Evolutionary conservation across 2,113 vertebrate genomes (phyloP), one percentile per base, ranked within the genome.

Genomic region (Colaptes auratus): DNA sequence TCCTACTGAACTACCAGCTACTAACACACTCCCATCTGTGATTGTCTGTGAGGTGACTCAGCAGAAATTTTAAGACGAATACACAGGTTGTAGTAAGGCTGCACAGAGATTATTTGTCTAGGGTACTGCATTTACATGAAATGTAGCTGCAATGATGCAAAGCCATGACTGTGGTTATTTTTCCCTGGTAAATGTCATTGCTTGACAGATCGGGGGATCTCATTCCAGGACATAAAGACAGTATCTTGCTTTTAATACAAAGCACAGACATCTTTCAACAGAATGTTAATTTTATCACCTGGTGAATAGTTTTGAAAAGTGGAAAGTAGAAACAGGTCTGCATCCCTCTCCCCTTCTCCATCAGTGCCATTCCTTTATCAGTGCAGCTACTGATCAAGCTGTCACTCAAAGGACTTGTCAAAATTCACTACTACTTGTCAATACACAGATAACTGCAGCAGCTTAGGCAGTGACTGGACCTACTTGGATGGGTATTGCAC

Each of bases 111-210:
- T 21, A 60, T 3, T 72, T 70, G 46, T 15, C 39, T 20, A 42
- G 71, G 18, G 27, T 44, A 48, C 33, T 10, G 16, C 7, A 5
- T 71, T 74, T 60, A 75, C 36, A 39, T 53, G 73, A 96, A 86
- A 90, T 44, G 28, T 25, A 63, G 82, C 31, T 82, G 46, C 59
- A 88, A 77, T 80, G 86, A 88, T 28, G 35, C 58, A 74, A 85
- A 69, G 60, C 36, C 44, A 58, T 86, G 75, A 71, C 56, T 56
- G 53, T 9, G 39, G 76, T 53, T 59, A 31, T 61, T 72, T 79
- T 79, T 31, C 27, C 35, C 50, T 24, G 42, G 27, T 71, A 80
- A 82, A 80, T 36, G 13, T 24, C 21, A 24, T 60, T 66, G 46
- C 30, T 56, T 78, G 52, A 24, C 36, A 88, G 69, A 30, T 74